phyloP scores from a whole-genome alignment of 2,797 vertebrate genomes.

The Distichodus sexfasciatus region DNA sequence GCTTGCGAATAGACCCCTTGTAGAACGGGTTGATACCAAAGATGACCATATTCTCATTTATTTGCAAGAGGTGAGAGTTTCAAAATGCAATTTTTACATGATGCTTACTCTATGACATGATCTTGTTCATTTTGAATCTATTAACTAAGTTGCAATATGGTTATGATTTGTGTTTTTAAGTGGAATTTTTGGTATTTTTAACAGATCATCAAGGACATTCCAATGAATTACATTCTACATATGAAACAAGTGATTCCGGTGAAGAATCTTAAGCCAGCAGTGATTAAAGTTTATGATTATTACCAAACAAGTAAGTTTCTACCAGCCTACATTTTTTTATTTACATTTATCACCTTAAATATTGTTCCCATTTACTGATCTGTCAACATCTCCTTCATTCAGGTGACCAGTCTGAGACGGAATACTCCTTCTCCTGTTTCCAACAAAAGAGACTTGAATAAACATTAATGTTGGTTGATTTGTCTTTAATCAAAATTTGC shows the following conservation, averaged over 20 bases:
- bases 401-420: too few species aligned
- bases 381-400: too few species aligned
- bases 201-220: constrained; percentile 50
- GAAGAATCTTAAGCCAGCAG: constrained; percentile 66
- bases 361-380: background rate
- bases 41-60: constrained; percentile 41
- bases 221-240: constrained; percentile 34
- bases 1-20: background rate
- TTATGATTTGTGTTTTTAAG: background rate
- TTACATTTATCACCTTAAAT: too few species aligned
- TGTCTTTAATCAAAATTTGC: too few species aligned
- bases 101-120: too few species aligned
- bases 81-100: too few species aligned
- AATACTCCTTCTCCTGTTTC: too few species aligned
- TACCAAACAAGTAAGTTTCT: constrained; percentile 64
- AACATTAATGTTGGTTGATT: too few species aligned
- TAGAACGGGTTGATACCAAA: constrained; percentile 36
- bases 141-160: too few species aligned
- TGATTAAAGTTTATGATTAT: constrained; percentile 71
- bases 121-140: background rate
- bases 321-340: too few species aligned
- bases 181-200: too few species aligned
- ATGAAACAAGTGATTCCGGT: constrained; percentile 59
- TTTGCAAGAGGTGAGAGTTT: constrained; percentile 26
- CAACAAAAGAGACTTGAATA: too few species aligned